These are phyloP conservation scores for Cryptocephalus primarius DNA, from an alignment of 2,888 invertebrate genomes.

Conservation along the genomic window DNA sequence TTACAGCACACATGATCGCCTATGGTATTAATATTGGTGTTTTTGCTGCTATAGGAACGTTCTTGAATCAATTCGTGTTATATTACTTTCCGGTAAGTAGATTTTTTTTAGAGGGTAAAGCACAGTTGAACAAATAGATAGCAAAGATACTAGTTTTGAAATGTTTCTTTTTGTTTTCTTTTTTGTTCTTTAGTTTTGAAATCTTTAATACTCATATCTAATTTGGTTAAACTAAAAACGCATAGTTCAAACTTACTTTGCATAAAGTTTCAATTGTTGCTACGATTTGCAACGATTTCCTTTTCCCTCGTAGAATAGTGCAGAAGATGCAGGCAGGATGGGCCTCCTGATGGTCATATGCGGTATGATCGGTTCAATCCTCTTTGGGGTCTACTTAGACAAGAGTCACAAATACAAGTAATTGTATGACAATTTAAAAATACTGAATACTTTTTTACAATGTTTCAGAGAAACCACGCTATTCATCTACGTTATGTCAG, in stretches of 20 bases:
- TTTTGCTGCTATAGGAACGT: conserved; percentile 90
- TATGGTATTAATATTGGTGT: conserved; percentile 93
- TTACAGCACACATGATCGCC: conserved; percentile 66
- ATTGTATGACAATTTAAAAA: background rate
- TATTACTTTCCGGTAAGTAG: conserved; percentile 59
- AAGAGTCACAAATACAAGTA: conserved; percentile 87
- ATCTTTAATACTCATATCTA: no score
- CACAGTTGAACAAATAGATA: background rate
- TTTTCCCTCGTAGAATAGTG: conserved; percentile 37
- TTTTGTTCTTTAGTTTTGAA: no score
- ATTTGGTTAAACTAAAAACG: no score
- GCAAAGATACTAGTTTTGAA: background rate
- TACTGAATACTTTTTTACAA: background rate
- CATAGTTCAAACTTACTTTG: no score
- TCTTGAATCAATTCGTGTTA: conserved; percentile 78
- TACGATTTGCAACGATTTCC: background rate
- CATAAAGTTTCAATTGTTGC: background rate
- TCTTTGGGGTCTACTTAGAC: conserved; percentile 80
- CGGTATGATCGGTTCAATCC: conserved; percentile 82
- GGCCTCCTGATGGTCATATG: conserved; percentile 80
- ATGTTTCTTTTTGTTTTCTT: no score
- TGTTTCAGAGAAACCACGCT: conserved; percentile 17
- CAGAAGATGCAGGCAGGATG: conserved; percentile 74
- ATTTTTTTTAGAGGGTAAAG: background rate
- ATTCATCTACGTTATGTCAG: conserved; percentile 13